Base-by-base conservation (phyloP, 2,113 vertebrate species). In the Phrynocephalus versicolor region DNA sequence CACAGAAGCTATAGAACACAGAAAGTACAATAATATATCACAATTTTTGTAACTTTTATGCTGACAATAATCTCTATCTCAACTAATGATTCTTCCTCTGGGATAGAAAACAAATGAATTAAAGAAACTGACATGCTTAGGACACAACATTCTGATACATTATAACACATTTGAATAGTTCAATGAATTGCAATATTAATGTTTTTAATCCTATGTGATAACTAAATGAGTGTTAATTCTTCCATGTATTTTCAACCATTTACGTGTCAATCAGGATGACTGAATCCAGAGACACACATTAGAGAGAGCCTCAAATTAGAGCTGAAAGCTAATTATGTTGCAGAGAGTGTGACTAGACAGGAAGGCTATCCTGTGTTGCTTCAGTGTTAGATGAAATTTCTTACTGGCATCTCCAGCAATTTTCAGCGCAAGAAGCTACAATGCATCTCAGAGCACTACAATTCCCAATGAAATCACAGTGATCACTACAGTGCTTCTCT, bases 131-230 rank as follows among this genome's bases (percentile, higher is more conserved):
- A 82, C 13, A 6, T n/a, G 74, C 76, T 81, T 60, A 27, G 58
- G 1, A 21, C 10, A 78, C 7, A 81, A 5, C 64, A n/a, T 60
- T 18, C 72, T 1, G 21, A 18, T 77, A 8, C 60, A 75, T 65
- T 0, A 1, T 37, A 74, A 75, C 51, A 2, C 30, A 55, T 72
- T 19, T 83, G 2, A 82, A 57, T 86, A 86, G 62, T 82, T 87
- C 62, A 74, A 57, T 58, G 72, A 69, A 82, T 69, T 70, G 25
- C 2, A 57, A 86, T 1, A 81, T 85, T 10, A 23, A 0, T 9
- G 0, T 13, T 88, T 70, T 16, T 81, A 91, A 90, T 76, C 35
- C 33, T 57, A 76, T 55, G 35, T 45, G 72, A 69, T 82, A 76
- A 77, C 64, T 67, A 27, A 51, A 19, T 37, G 33, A 67, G 5